Base-by-base conservation (phyloP, 2,888 invertebrate species). In the Fragum sueziense region DNA sequence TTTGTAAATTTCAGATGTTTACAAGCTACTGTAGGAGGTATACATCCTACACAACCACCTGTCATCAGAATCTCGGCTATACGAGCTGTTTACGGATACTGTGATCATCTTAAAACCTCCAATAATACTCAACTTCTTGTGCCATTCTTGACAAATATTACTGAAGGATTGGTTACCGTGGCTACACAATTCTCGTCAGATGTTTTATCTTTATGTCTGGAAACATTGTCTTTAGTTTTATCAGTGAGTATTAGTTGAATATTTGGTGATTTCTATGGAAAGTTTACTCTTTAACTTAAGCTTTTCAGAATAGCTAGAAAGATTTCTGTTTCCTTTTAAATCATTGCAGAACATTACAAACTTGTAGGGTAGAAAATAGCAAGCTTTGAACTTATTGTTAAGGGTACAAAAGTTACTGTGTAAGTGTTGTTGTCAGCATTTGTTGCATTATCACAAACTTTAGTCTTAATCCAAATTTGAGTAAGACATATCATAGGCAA, bases 31-130 rank as follows among this genome's bases (percentile, higher is more conserved):
- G 94, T 95, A 0, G 93, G 93, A 68, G 95, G 95, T 0, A 91
- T 95, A 31, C 94, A 94, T 74, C 94, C 93, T 57, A 93, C 93
- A 70, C 95, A 95, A 82, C 93, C 94, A 0, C 91, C 94, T 47
- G 94, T 94, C 80, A 94, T 95, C 33, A 92, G 94, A 57, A 94
- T 95, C 67, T 94, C 94, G n/a, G 94, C 95, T 2, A 94, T 94
- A 7, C 89, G 94, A 79, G 92, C 94, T n/a, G 91, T 93, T 29
- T 93, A 93, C 87, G 94, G 94, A 79, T 95, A 95, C 90, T 94
- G 95, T 86, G 93, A 94, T 70, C 94, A 95, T 79, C 93, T 95
- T 74, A 94, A 94, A 82, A 90, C 92, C 6, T 92, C 93, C 0
- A 93, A 94, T 17, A 92, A 91, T 62, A 93, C 94, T n/a, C 93